Base-by-base conservation (phyloP, 1,140 invertebrate genomes). In the Rhyacophila brunnea region DNA sequence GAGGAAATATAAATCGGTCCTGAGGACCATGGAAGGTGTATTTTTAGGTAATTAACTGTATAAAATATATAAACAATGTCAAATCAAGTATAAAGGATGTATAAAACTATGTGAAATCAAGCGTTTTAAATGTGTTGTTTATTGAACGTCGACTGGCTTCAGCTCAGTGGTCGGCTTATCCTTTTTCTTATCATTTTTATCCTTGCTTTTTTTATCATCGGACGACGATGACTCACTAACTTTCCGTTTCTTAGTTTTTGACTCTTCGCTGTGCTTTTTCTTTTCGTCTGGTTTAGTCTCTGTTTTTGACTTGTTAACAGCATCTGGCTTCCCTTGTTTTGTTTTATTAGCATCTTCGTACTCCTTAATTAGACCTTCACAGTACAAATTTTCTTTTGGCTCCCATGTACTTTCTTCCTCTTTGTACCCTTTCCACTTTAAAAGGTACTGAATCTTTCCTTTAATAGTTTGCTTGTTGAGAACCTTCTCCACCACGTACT, bases 391-490 rank as follows among this genome's bases (percentile, higher is more conserved):
- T 58, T 90, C 88, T 58, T 88, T 88, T n/a, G 91, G 91, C 66
- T 93, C 90, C 91, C 91, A 93, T 1, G 91, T 91, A 64, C 90
- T 91, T 60, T 92, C 89, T 11, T 85, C 85, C 51, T 89, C 85
- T 1, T 85, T 83, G 71, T 93, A 95, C 1, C 83, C 91, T 77
- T 94, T 95, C 92, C 92, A 96, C 75, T 95, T 95, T 0, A 96
- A 70, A 36, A 89, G 83, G 72, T 95, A 95, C 71, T 95, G 91
- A 0, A 88, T 83, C 77, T 90, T 90, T 59, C 90, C 91, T 68
- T 87, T 86, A 6, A 86, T 80, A 1, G 87, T 83, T 67, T 87
- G 78, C 68, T 83, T 84, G 64, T 93, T 89, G 10, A 93, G 74
- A 35, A 95, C 90, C 75, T 90, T 92, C 66, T 93, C 91, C 0